phyloP scores from a whole-genome alignment of 2,797 vertebrate species.

The Diplodus puntazzo region DNA sequence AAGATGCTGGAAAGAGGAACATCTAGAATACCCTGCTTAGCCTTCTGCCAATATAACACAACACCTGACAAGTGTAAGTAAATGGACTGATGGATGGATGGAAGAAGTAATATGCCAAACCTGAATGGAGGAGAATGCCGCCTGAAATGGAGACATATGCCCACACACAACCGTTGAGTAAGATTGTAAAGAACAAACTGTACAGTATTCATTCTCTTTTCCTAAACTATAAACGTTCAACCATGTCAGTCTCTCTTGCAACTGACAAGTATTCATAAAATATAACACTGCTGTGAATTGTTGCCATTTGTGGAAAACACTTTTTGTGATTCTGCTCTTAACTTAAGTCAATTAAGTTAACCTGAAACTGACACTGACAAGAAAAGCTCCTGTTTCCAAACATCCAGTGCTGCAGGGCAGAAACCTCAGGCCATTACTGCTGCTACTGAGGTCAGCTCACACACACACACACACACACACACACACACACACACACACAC shows the following conservation, averaged over 20 bases:
- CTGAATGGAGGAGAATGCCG: too few relatives aligned
- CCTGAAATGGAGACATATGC: too few relatives aligned
- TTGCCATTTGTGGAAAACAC: background rate
- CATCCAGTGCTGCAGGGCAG: conserved; percentile 20
- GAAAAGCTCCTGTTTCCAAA: conserved; percentile 28
- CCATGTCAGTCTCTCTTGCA: background rate
- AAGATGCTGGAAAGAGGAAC: too few relatives aligned
- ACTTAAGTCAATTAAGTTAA: conserved; percentile 18
- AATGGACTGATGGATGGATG: too few relatives aligned
- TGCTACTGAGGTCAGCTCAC: conserved; percentile 15
- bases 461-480: background rate
- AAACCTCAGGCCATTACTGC: conserved; percentile 22
- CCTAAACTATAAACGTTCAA: background rate
- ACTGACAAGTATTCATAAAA: background rate
- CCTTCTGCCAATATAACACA: too few relatives aligned
- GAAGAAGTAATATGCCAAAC: too few relatives aligned
- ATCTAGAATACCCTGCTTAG: too few relatives aligned
- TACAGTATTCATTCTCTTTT: background rate
- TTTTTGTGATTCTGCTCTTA: conserved; percentile 7
- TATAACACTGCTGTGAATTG: background rate
- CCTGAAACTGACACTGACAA: conserved; percentile 14
- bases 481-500: background rate
- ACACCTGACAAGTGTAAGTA: too few relatives aligned
- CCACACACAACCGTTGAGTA: too few relatives aligned
- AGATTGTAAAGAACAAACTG: background rate